Evolutionary conservation across 2,113 vertebrate species (phyloP).

Genomic region (Lamprotornis superbus): DNA sequence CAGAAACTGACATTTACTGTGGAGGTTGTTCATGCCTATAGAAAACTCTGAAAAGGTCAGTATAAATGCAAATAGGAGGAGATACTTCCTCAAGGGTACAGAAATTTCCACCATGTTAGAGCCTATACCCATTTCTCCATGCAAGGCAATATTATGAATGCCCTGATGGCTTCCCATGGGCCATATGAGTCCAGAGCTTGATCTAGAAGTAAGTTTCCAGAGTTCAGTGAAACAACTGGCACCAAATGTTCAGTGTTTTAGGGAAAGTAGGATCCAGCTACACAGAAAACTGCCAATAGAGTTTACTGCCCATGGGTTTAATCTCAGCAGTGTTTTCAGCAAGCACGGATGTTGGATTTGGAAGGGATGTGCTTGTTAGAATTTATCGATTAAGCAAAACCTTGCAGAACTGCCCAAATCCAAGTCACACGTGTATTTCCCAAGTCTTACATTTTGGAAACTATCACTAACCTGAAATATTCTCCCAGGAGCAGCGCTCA

Average conservation of each 20-base stretch:
- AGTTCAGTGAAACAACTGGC: background rate
- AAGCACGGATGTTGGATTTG: background rate
- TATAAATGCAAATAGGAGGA: background rate
- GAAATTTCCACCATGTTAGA: background rate
- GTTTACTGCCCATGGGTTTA: background rate
- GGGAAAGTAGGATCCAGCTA: background rate
- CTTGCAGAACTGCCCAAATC: background rate
- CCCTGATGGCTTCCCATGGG: background rate
- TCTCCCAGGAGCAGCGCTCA: accelerated
- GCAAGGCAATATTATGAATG: background rate
- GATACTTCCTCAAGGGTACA: background rate
- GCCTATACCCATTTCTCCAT: background rate
- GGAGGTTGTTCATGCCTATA: background rate
- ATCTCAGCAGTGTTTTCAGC: background rate
- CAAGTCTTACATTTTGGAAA: background rate
- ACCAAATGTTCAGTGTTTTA: background rate
- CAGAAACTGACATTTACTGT: constrained; percentile 20
- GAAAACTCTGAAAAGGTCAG: constrained; percentile 18
- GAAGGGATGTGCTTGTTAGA: background rate
- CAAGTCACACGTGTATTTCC: background rate
- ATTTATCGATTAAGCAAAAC: background rate
- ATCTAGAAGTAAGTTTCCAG: background rate
- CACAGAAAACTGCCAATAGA: background rate
- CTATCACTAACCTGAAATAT: background rate
- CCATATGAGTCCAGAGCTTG: background rate